Evolutionary conservation across 1,140 invertebrate genomes (phyloP).

Genomic region (Papilio polyxenes): DNA sequence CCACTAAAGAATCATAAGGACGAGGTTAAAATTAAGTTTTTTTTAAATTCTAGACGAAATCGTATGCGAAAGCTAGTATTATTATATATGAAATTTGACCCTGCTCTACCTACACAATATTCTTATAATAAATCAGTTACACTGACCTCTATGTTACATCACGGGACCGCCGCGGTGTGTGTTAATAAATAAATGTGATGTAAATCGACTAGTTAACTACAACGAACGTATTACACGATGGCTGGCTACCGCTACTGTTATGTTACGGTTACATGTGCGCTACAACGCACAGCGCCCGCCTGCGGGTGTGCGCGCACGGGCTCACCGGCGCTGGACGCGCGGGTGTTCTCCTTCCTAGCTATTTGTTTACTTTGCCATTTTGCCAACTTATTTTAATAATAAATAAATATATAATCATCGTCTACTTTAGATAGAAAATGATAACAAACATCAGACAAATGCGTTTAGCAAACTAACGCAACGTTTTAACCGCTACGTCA

Average conservation of each 20-base stretch:
- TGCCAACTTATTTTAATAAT: not conserved
- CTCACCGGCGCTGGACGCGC: constrained; percentile 27
- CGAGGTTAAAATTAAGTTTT: too few relatives aligned
- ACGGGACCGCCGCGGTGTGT: not conserved
- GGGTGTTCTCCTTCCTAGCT: not conserved
- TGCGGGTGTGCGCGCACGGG: constrained; percentile 56
- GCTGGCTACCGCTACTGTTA: constrained; percentile 60
- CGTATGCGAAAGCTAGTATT: too few relatives aligned
- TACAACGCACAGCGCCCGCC: constrained; percentile 48
- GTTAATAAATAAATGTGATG: not conserved
- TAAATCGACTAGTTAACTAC: not conserved
- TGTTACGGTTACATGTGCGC: constrained; percentile 70
- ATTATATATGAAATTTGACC: too few relatives aligned
- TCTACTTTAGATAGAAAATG: too few relatives aligned
- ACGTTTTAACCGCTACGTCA: too few relatives aligned
- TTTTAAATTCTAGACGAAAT: too few relatives aligned
- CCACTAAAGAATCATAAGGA: too few relatives aligned
- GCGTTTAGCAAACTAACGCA: too few relatives aligned
- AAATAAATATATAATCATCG: too few relatives aligned
- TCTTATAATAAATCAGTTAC: not conserved
- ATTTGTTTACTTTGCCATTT: constrained; percentile 12
- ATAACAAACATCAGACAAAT: too few relatives aligned
- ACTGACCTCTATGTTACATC: not conserved
- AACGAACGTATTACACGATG: not conserved
- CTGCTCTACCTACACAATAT: too few relatives aligned